phyloP scores from a whole-genome alignment of 2,888 invertebrate species.

The Pherbina coryleti region DNA sequence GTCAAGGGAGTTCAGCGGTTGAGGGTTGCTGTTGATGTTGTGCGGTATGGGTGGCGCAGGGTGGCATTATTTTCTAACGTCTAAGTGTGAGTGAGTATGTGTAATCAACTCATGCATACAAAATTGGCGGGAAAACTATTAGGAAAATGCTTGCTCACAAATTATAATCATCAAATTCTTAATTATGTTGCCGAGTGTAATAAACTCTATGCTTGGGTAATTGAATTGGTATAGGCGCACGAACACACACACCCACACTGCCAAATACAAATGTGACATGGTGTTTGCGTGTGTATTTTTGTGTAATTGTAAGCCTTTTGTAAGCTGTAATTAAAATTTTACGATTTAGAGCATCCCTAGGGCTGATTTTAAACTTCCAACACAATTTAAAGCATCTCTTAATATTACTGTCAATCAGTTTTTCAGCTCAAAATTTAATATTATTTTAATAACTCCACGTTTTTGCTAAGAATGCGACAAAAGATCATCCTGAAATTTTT shows the following conservation, averaged over 20 bases:
- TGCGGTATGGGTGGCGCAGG: neutral
- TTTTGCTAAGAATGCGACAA: too few relatives aligned
- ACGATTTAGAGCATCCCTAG: neutral
- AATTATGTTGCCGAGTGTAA: constrained; percentile 38
- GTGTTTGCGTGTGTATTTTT: neutral
- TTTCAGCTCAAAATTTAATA: too few relatives aligned
- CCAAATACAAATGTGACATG: neutral
- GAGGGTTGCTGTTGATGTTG: neutral
- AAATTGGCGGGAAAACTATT: constrained; percentile 23
- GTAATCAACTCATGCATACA: neutral
- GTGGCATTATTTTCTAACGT: neutral
- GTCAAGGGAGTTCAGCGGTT: constrained; percentile 37
- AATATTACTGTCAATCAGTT: too few relatives aligned
- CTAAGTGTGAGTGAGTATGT: neutral
- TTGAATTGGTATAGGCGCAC: neutral
- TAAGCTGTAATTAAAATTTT: constrained; percentile 12
- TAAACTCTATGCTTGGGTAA: constrained; percentile 19
- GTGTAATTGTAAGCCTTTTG: neutral
- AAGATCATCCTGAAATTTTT: too few relatives aligned
- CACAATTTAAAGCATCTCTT: too few relatives aligned
- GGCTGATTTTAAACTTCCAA: too few relatives aligned
- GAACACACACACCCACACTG: too few relatives aligned
- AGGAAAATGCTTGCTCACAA: constrained; percentile 49
- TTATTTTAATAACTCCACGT: too few relatives aligned
- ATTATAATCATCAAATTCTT: constrained; percentile 53